Conservation (phyloP, 1,140 invertebrate species). For the Acromyrmex heyeri region DNA sequence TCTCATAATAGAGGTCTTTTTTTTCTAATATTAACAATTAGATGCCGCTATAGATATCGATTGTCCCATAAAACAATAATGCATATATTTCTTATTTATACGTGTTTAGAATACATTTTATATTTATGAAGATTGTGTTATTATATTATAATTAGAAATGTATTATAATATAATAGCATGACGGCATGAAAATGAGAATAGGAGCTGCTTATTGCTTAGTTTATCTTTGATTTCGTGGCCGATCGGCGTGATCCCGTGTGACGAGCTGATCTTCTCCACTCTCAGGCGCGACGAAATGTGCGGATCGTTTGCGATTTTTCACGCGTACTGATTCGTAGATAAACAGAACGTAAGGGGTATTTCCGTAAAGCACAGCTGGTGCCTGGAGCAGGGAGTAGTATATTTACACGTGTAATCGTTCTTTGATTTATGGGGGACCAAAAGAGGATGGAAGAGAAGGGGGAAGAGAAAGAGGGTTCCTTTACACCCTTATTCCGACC, state of each 20-base stretch:
- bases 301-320: constrained; percentile 66
- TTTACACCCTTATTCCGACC: constrained; percentile 38
- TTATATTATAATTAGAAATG: not conserved
- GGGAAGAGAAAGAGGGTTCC: constrained; percentile 6
- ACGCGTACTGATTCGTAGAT: constrained; percentile 65
- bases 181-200: not conserved
- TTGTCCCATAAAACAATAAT: not conserved
- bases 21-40: not conserved
- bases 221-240: constrained; percentile 31
- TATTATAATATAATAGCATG: not conserved
- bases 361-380: constrained; percentile 62
- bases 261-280: constrained; percentile 49
- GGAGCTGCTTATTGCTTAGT: constrained; percentile 23
- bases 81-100: not conserved
- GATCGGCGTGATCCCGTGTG: constrained; percentile 23
- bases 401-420: constrained; percentile 77
- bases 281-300: constrained; percentile 35
- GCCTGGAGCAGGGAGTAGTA: constrained; percentile 53
- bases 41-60: not conserved
- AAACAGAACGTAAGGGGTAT: constrained; percentile 63
- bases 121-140: not conserved
- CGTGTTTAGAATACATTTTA: not conserved
- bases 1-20: too few relatives aligned
- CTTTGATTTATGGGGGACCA: constrained; percentile 70
- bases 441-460: not conserved